A percentile compares a stretch with the other conserved stretches of the same genome.
These are phyloP conservation scores for Dendroctonus valens DNA, from an alignment of 1,140 invertebrate species.

Conservation along the genomic window DNA sequence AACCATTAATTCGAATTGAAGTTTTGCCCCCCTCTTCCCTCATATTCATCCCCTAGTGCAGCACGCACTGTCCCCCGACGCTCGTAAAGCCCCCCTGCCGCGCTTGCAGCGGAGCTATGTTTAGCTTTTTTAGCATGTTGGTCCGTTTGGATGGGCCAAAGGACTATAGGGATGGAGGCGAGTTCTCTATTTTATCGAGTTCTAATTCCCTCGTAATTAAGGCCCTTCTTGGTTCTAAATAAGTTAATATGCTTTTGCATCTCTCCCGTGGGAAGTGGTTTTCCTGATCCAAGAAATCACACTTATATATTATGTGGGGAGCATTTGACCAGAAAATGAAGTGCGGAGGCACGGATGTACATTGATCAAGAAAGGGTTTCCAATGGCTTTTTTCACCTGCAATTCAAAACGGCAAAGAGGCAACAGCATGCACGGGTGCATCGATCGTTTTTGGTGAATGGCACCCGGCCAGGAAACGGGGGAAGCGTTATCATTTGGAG, in stretches of 20 bases:
- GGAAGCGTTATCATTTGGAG: slow-evolving; percentile 26
- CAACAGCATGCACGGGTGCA: background rate
- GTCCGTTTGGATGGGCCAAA: too few relatives aligned
- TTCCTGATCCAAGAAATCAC: background rate
- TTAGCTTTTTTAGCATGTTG: slow-evolving; percentile 16
- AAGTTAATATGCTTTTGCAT: background rate
- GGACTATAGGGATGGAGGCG: too few relatives aligned
- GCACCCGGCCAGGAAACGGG: slow-evolving; percentile 8
- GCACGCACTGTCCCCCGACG: slow-evolving; percentile 16
- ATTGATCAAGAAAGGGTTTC: too few relatives aligned
- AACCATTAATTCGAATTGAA: slow-evolving; percentile 34
- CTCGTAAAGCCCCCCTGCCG: slow-evolving; percentile 9
- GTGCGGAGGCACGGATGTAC: too few relatives aligned
- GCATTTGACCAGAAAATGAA: too few relatives aligned
- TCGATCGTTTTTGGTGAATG: slow-evolving; percentile 14
- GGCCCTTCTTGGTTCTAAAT: too few relatives aligned
- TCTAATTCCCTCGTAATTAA: too few relatives aligned
- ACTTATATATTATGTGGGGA: background rate
- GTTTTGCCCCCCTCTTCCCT: slow-evolving; percentile 29
- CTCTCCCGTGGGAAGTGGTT: too few relatives aligned
- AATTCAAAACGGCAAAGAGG: background rate
- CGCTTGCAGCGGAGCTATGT: slow-evolving; percentile 4
- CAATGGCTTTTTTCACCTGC: too few relatives aligned
- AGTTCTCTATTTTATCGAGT: too few relatives aligned
- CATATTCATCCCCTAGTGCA: slow-evolving; percentile 21